A percentile compares a stretch with the other conserved stretches of the same genome.
phyloP scores from a whole-genome alignment of 2,888 invertebrate species.

The Neoascia interrupta region DNA sequence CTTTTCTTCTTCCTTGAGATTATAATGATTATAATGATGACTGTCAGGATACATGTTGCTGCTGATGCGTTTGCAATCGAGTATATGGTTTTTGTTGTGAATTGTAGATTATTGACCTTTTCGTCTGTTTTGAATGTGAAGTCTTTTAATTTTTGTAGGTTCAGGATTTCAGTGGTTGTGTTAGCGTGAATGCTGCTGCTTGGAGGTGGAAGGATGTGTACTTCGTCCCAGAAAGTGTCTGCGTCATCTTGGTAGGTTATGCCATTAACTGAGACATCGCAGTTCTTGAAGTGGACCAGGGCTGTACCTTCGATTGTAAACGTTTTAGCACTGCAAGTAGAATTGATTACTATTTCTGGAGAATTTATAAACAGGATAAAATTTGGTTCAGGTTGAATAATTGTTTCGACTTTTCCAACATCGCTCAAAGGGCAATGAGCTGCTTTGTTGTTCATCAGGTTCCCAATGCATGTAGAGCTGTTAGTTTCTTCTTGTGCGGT shows the following conservation, averaged over 20 bases:
- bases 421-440: slow-evolving; percentile 24
- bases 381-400: slow-evolving; percentile 25
- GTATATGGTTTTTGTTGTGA: background rate
- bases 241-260: slow-evolving; percentile 15
- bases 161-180: background rate
- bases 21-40: background rate
- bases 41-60: background rate
- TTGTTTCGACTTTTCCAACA: slow-evolving; percentile 5
- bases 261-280: slow-evolving; percentile 8
- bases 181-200: slow-evolving; percentile 4
- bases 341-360: slow-evolving; percentile 10
- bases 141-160: slow-evolving; percentile 10
- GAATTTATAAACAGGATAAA: slow-evolving; percentile 27
- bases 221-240: slow-evolving; percentile 7
- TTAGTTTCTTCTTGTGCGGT: slow-evolving; percentile 7
- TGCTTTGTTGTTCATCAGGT: slow-evolving; percentile 17
- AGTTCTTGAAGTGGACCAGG: slow-evolving; percentile 11
- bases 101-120: background rate
- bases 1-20: background rate
- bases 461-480: slow-evolving; percentile 22
- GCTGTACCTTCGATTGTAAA: slow-evolving; percentile 12
- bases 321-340: slow-evolving; percentile 13
- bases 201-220: slow-evolving; percentile 20
- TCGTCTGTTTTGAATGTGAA: background rate
- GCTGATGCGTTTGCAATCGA: background rate